Base-by-base conservation (phyloP, 2,797 vertebrate species). In the Helarctos malayanus region DNA sequence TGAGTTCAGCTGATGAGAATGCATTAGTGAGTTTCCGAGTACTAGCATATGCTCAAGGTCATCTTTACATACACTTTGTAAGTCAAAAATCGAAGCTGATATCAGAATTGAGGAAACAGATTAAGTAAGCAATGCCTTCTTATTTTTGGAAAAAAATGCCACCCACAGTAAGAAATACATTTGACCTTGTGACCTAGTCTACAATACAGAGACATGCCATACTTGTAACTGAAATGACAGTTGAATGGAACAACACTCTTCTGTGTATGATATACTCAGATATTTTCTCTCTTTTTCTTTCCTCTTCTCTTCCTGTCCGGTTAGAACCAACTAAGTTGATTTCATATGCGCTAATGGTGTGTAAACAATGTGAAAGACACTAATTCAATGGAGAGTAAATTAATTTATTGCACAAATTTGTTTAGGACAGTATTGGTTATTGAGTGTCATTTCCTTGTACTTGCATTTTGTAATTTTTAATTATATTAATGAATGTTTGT, bases 381-480 rank as follows among this genome's bases (percentile, higher is more conserved):
- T 52, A 16, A 82, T 49, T 93, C 32, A 65, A 57, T 56, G n/a
- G 63, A 83, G 8, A 80, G 1, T 76, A 82, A 63, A 59, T 88
- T 93, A 49, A 95, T 59, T 68, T 92, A 73, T 86, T 91, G 79
- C 16, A 35, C 4, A 83, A 75, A 49, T 63, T 63, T 89, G 6
- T 68, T 92, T 85, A 71, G 73, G 16, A 10, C 45, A 76, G 16
- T 63, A 18, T 45, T 71, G 38, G 29, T 49, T 84, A 32, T 57
- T 82, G 59, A 35, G 16, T 41, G 29, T 29, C 38, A 76, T 63
- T 96, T 69, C 23, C 75, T 79, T 91, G 85, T 82, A 69, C 19
- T n/a, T 69, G n/a, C 54, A 82, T 84, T 96, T 92, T 75, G 10
- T 89, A 73, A 94, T n/a, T 93, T 89, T 41, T 57, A 69, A 57